These are phyloP conservation scores for Invenusta paracnida DNA, from an alignment of 2,888 invertebrate species.

Conservation along the genomic window DNA sequence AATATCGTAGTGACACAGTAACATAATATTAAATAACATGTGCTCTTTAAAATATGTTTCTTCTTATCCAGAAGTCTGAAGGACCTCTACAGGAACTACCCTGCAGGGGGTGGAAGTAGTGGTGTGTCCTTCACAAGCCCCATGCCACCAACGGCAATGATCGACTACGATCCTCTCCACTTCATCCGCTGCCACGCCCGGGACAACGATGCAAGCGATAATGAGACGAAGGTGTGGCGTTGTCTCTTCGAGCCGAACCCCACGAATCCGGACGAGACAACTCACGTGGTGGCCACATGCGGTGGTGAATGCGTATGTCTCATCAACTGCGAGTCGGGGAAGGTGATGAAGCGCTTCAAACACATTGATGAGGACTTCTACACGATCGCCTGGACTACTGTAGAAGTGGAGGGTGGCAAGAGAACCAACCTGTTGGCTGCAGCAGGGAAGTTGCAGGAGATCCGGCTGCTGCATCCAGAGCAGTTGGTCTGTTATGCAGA, in stretches of 20 bases:
- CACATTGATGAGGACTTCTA: conserved; percentile 55
- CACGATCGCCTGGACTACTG: conserved; percentile 61
- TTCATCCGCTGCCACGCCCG: conserved; percentile 61
- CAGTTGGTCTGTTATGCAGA: conserved; percentile 56
- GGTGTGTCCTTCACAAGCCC: neutral
- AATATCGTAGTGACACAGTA: neutral
- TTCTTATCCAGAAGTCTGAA: conserved; percentile 6
- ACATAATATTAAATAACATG: no score
- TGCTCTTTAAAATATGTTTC: no score
- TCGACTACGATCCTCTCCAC: conserved; percentile 53
- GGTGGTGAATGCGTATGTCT: conserved; percentile 63
- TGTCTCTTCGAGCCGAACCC: conserved; percentile 62
- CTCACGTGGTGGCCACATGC: conserved; percentile 62
- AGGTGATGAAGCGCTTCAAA: conserved; percentile 58
- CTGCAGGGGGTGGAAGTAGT: neutral
- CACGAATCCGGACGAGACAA: conserved; percentile 49
- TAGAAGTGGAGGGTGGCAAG: conserved; percentile 49
- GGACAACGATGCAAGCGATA: conserved; percentile 60
- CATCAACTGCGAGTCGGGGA: conserved; percentile 60
- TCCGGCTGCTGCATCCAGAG: conserved; percentile 55
- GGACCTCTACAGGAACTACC: conserved; percentile 8
- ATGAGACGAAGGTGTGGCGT: conserved; percentile 62
- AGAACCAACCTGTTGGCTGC: conserved; percentile 54
- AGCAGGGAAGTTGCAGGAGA: conserved; percentile 51
- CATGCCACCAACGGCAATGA: neutral